phyloP scores from a whole-genome alignment of 2,113 vertebrate genomes.

The Serinus canaria region DNA sequence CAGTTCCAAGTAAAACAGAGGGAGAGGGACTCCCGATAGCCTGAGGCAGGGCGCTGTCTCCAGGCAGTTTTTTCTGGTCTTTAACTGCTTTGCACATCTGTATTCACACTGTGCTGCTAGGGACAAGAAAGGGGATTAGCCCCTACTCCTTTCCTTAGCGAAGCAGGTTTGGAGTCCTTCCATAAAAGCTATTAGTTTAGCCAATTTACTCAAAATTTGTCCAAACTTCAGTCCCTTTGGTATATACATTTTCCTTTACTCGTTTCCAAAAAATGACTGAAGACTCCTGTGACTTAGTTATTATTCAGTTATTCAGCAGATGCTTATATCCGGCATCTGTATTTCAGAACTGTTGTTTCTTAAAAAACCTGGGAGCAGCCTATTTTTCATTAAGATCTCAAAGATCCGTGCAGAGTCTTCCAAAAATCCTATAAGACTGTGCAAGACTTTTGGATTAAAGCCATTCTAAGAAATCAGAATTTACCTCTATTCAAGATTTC shows the following conservation, averaged over 20 bases:
- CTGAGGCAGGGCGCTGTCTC: neutral
- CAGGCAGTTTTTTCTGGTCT: neutral
- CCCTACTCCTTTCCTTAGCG: neutral
- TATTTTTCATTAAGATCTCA: neutral
- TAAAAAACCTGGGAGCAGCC: neutral
- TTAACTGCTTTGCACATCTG: conserved; percentile 65
- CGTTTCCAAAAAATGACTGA: conserved; percentile 2
- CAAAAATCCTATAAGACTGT: neutral
- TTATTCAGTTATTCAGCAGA: neutral
- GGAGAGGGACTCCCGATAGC: conserved; percentile 15
- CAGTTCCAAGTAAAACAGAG: conserved; percentile 48
- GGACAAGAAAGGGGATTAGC: conserved; percentile 25
- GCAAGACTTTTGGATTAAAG: neutral
- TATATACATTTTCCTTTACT: neutral
- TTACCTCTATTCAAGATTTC: neutral
- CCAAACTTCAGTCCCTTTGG: conserved; percentile 22
- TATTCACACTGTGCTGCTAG: neutral
- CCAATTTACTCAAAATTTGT: conserved; percentile 39
- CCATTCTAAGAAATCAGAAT: neutral
- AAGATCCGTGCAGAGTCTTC: neutral
- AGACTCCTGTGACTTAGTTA: neutral
- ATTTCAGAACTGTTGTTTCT: neutral
- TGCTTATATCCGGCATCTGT: neutral
- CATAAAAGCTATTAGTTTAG: conserved; percentile 65
- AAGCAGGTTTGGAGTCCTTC: conserved; percentile 57